Conservation (phyloP, 1,140 invertebrate species). For the Doryteuthis pealeii region DNA sequence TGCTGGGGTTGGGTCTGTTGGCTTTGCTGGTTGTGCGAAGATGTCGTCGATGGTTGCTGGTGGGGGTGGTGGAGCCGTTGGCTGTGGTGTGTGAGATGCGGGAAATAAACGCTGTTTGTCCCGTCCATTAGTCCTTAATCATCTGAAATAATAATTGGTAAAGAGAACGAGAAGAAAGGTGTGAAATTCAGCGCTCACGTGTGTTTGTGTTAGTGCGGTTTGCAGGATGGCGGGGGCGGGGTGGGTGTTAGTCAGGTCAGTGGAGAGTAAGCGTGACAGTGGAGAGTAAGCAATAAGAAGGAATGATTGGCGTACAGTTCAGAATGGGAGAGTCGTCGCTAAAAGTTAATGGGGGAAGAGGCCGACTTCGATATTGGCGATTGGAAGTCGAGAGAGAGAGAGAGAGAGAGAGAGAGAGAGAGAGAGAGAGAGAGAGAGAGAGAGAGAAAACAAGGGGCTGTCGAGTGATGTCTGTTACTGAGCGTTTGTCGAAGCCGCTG, state of each 20-base stretch:
- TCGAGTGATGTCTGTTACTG: background rate
- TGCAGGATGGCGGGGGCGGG: background rate
- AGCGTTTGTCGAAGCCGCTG: no score
- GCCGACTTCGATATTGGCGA: background rate
- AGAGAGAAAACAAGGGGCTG: background rate
- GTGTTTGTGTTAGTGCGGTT: background rate
- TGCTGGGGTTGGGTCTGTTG: background rate
- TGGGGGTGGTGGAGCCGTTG: background rate
- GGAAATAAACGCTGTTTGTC: constrained; percentile 3
- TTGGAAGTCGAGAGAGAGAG: constrained; percentile 5
- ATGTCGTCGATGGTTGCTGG: background rate
- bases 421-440: constrained; percentile 3
- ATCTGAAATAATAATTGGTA: background rate
- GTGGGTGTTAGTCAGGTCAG: background rate
- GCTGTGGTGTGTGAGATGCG: background rate
- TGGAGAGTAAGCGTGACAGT: background rate
- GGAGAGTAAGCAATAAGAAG: background rate
- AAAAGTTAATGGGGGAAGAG: background rate
- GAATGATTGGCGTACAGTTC: background rate
- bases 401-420: background rate
- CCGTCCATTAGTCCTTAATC: constrained; percentile 8
- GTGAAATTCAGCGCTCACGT: background rate
- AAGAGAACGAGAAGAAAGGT: background rate
- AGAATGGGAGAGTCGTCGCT: background rate
- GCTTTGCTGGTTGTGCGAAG: background rate